phyloP scores from a whole-genome alignment of 1,140 invertebrate species.

The Drosophila busckii region DNA sequence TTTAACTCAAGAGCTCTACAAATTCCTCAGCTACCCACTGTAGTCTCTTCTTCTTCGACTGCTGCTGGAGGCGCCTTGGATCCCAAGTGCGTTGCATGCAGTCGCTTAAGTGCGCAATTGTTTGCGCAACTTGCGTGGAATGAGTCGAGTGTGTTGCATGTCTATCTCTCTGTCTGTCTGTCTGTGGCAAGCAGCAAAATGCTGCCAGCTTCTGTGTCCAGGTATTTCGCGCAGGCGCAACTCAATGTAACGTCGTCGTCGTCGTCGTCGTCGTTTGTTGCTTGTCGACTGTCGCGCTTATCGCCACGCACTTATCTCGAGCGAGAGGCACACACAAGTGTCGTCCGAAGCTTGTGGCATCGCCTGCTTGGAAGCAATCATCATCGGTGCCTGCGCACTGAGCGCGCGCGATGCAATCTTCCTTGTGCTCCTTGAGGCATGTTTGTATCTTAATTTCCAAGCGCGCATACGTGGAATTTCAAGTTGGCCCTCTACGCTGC shows the following conservation, averaged over 20 bases:
- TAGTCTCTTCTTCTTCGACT: slow-evolving; percentile 39
- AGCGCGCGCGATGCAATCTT: slow-evolving; percentile 50
- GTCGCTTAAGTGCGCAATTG: slow-evolving; percentile 67
- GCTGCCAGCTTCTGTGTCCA: slow-evolving; percentile 8
- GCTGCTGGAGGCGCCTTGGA: slow-evolving; percentile 22
- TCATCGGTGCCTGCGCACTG: slow-evolving; percentile 11
- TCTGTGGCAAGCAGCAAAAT: slow-evolving; percentile 9
- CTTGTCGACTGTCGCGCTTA: slow-evolving; percentile 61
- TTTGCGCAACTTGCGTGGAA: slow-evolving; percentile 44
- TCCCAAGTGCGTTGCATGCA: slow-evolving; percentile 40
- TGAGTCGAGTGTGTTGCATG: slow-evolving; percentile 31
- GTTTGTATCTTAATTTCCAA: slow-evolving; percentile 73
- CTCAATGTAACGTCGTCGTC: slow-evolving; percentile 62
- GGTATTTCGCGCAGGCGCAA: slow-evolving; percentile 54
- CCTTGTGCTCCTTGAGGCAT: slow-evolving; percentile 67
- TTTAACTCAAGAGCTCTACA: too few relatives aligned
- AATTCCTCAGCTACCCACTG: too few relatives aligned
- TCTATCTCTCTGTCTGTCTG: slow-evolving; percentile 20
- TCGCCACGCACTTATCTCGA: slow-evolving; percentile 71
- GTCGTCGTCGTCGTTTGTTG: slow-evolving; percentile 47
- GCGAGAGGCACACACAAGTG: slow-evolving; percentile 32
- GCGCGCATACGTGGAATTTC: slow-evolving; percentile 73
- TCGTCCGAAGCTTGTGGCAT: slow-evolving; percentile 15
- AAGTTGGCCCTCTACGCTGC: slow-evolving; percentile 27
- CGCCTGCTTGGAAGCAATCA: slow-evolving; percentile 21